Percentiles rank a stretch among this genome's conserved stretches.
Evolutionary conservation across 1,140 invertebrate genomes (phyloP).

Genomic region (Drosophila subobscura): DNA sequence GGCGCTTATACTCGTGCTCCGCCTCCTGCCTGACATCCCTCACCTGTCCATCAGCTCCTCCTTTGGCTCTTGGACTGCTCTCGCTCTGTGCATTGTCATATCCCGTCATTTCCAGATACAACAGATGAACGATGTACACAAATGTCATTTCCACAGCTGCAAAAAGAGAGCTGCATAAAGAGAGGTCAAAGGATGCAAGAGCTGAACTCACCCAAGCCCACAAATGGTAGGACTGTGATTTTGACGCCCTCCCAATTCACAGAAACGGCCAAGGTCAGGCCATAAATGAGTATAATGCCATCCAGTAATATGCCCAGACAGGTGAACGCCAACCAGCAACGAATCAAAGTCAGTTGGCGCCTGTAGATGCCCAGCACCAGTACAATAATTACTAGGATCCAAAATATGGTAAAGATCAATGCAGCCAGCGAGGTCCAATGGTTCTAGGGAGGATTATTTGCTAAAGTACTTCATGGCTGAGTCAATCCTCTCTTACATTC

Average conservation of each 20-base stretch:
- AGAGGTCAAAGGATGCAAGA: too few species aligned
- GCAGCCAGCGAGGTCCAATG: conserved; percentile 50
- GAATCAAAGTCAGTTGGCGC: conserved; percentile 35
- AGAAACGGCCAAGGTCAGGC: conserved; percentile 52
- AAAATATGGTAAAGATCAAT: conserved; percentile 54
- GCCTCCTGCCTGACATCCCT: conserved; percentile 1
- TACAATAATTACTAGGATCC: conserved; percentile 53
- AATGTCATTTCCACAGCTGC: conserved; percentile 74
- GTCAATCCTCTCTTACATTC: conserved; percentile 48
- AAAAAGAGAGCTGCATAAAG: too few species aligned
- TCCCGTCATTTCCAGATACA: conserved; percentile 51
- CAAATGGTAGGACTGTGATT: conserved; percentile 58
- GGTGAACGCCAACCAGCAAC: conserved; percentile 63
- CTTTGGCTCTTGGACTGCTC: background rate
- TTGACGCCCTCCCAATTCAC: conserved; percentile 64
- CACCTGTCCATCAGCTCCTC: background rate
- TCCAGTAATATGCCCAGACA: conserved; percentile 64
- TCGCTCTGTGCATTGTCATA: background rate
- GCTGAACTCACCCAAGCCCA: conserved; percentile 44
- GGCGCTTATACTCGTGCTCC: background rate
- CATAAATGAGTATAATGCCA: conserved; percentile 53
- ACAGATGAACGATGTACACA: conserved; percentile 60
- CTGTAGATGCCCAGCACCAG: conserved; percentile 39
- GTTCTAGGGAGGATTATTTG: too few species aligned
- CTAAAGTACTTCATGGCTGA: too few species aligned